Evolutionary conservation across 2,113 vertebrate genomes (phyloP).

Genomic region (Murina feae): DNA sequence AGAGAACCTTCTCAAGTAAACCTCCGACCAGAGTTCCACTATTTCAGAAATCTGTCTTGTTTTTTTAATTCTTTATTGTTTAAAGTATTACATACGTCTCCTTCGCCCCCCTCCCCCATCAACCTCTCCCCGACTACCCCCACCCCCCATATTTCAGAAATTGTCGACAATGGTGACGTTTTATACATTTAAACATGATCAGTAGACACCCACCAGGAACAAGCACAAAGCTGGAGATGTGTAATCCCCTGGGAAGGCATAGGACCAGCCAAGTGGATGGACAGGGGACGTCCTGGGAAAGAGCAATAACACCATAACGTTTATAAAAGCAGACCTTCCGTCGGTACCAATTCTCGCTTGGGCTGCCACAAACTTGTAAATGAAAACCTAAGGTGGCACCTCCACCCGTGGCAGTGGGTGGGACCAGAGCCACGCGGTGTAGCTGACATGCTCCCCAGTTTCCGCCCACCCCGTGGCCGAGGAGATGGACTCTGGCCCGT

Average conservation of each 20-base stretch:
- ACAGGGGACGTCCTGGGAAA: not conserved
- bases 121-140: too few relatives aligned
- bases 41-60: not conserved
- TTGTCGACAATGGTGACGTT: not conserved
- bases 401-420: accelerated
- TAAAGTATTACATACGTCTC: too few relatives aligned
- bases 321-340: not conserved
- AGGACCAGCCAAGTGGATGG: not conserved
- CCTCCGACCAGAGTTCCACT: not conserved
- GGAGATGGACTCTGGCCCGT: not conserved
- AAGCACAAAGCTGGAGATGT: not conserved
- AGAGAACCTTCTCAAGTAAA: not conserved
- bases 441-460: not conserved
- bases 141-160: not conserved
- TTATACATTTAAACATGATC: not conserved
- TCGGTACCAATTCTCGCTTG: not conserved
- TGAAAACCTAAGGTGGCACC: not conserved
- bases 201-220: not conserved
- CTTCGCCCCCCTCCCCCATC: too few relatives aligned
- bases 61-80: too few relatives aligned
- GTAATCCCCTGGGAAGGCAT: not conserved
- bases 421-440: not conserved
- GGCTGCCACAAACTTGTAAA: not conserved
- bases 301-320: not conserved
- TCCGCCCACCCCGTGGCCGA: not conserved